Evolutionary conservation across 2,113 vertebrate species (phyloP).

Genomic region (Cochlearius cochlearius): DNA sequence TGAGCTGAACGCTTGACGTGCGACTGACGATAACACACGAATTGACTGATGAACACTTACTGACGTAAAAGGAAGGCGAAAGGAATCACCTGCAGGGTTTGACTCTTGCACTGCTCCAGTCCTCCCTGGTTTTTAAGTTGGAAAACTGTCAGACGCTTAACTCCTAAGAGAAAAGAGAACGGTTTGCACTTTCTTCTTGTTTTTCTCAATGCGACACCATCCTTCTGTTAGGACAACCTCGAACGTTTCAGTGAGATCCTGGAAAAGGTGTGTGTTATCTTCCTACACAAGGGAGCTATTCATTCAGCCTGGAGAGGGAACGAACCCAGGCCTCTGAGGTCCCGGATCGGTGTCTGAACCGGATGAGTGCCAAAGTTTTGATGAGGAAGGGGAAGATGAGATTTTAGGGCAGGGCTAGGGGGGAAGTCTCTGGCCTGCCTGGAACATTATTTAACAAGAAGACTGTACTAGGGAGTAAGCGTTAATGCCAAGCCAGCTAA

Average conservation of each 20-base stretch:
- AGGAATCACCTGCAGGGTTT: not conserved
- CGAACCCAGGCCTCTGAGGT: not conserved
- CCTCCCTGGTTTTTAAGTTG: not conserved
- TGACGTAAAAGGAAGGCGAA: not conserved
- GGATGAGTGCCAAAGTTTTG: not conserved
- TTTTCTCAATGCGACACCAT: not conserved
- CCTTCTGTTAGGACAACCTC: not conserved
- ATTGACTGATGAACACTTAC: not conserved
- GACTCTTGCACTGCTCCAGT: not conserved
- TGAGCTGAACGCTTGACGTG: not conserved
- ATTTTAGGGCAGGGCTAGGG: not conserved
- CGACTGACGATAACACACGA: fast-evolving
- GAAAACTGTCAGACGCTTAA: not conserved
- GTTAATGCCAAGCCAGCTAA: not conserved
- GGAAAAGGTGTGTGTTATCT: not conserved
- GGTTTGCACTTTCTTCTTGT: not conserved
- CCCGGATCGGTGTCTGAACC: not conserved
- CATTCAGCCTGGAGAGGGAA: not conserved
- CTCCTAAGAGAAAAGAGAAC: not conserved
- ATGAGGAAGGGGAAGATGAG: not conserved
- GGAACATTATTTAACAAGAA: not conserved
- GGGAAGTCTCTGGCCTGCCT: not conserved
- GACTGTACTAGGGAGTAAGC: not conserved
- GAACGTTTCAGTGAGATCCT: not conserved
- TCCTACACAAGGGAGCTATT: not conserved